These are phyloP conservation scores for Channa striata DNA, from an alignment of 2,797 vertebrate species.

Conservation along the genomic window DNA sequence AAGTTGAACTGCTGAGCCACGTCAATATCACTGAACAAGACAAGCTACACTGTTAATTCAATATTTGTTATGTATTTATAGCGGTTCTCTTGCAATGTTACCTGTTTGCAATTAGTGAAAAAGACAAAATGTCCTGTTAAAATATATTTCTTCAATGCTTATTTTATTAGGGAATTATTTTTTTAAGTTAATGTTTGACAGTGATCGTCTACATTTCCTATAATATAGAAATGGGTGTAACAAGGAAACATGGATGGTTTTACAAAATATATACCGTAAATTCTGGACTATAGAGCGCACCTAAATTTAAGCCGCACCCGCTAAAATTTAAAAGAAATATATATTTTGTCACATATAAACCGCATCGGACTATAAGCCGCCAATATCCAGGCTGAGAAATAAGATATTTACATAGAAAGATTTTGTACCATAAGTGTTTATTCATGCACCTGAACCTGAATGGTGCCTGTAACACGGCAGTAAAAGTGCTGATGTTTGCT, in stretches of 20 bases:
- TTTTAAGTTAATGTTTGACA: not conserved
- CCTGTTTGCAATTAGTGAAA: not conserved
- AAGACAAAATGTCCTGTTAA: not conserved
- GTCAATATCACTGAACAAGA: conserved; percentile 92
- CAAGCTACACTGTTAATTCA: not conserved
- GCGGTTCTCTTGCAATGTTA: not conserved
- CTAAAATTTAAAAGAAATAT: too few species aligned
- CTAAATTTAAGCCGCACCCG: too few species aligned
- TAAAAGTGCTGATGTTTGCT: too few species aligned
- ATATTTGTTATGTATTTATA: not conserved
- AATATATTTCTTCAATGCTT: not conserved
- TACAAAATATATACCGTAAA: not conserved
- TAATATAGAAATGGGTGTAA: not conserved
- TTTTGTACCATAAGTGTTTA: too few species aligned
- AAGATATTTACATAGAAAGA: too few species aligned
- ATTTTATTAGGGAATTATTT: not conserved
- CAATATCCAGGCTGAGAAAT: too few species aligned
- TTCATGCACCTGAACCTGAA: too few species aligned
- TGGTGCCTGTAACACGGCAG: too few species aligned
- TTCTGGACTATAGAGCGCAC: too few species aligned
- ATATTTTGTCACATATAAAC: too few species aligned
- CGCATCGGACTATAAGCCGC: too few species aligned
- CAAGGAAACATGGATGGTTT: not conserved
- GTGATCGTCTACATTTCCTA: not conserved
- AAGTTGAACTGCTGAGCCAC: conserved; percentile 99